phyloP scores from a whole-genome alignment of 2,113 vertebrate genomes.

The Holacanthus passer region DNA sequence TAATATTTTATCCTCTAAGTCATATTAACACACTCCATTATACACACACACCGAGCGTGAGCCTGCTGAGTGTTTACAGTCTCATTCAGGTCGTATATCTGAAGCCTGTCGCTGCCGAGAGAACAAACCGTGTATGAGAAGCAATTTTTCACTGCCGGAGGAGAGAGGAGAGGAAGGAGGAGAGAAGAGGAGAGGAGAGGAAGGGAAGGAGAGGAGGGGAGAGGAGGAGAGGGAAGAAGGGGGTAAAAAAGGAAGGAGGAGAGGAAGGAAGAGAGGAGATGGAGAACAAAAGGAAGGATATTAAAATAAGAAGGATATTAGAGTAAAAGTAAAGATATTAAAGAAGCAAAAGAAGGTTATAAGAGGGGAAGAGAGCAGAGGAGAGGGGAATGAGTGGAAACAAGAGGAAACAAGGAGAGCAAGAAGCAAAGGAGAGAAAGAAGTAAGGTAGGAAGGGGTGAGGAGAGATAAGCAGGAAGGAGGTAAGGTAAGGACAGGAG shows the following conservation, averaged over 20 bases:
- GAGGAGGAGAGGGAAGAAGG: no score
- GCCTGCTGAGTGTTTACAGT: constrained; percentile 32
- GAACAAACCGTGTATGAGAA: constrained; percentile 18
- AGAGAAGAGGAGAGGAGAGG: background rate
- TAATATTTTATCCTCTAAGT: constrained; percentile 9
- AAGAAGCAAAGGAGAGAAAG: background rate
- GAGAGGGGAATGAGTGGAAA: no score
- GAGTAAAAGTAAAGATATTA: no score
- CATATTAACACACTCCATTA: constrained; percentile 19
- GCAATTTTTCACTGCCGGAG: background rate
- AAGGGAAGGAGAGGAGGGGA: no score
- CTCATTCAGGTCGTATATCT: constrained; percentile 39
- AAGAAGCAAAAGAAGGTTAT: background rate
- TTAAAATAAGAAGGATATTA: no score
- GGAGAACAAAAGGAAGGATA: background rate
- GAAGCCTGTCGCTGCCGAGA: background rate
- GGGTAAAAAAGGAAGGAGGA: background rate
- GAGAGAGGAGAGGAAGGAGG: background rate
- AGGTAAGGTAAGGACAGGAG: background rate
- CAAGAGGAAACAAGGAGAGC: background rate
- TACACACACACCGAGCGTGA: background rate
- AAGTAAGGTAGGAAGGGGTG: background rate
- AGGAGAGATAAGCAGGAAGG: background rate
- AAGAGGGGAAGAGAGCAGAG: background rate
- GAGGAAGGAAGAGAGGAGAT: no score